Base-by-base conservation (phyloP, 2,113 vertebrate species). In the Oncorhynchus clarkii region DNA sequence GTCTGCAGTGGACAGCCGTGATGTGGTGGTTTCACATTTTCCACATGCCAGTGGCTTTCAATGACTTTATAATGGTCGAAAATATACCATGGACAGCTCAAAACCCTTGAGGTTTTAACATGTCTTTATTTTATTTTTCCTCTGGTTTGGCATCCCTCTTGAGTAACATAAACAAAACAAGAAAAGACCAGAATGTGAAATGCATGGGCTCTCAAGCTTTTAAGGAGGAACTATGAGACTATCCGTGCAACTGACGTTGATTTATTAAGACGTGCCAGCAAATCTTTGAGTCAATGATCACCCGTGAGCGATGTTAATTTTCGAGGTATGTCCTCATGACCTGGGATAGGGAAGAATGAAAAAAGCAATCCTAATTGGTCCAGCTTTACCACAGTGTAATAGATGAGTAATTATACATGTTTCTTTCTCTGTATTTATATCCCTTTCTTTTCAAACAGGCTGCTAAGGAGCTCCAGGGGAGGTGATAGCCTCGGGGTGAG, bases 281-380 rank as follows among this genome's bases (percentile, higher is more conserved):
- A 92, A 91, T 91, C 87, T 88, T 84, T 74, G 80, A 75, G 82
- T 86, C 85, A 85, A 80, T 90, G 87, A 89, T 88, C 82, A 87
- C 84, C 62, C 14, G 72, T 62, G 74, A 83, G 74, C 85, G 75
- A 83, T 83, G 75, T 87, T 89, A 71, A 86, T 89, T 89, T 88
- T 64, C 48, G 81, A 89, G 87, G 86, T 87, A 89, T 85, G 81
- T 79, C 83, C 80, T 84, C 66, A 49, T 87, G 84, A 86, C 87
- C 84, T 87, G 78, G 79, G 60, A 87, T 74, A 74, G 74, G 57
- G 26, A 60, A 26, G 20, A 74, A 27, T 67, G n/a, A 78, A 80
- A 80, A 74, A 7, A 67, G 67, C 75, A 72, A 45, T 54, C 51
- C 51, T 54, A 57, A 81, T 77, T 60, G 83, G 81, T 67, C 65